Evolutionary conservation across 2,888 invertebrate species (phyloP).

Genomic region (Tanaodytes sp.): DNA sequence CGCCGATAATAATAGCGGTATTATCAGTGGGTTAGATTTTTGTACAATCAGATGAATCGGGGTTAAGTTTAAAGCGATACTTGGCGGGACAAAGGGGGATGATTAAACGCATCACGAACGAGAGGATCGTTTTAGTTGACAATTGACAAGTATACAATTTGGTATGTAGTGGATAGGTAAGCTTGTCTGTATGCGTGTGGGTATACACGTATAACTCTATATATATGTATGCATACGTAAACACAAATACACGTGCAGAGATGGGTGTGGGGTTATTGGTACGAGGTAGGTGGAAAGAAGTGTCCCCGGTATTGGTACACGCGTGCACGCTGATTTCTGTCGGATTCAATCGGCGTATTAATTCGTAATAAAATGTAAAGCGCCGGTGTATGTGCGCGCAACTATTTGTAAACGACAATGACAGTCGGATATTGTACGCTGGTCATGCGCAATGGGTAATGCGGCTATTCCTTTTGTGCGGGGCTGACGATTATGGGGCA

Average conservation of each 20-base stretch:
- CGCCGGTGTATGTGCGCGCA: conserved; percentile 31
- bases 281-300: too few relatives aligned
- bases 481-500: conserved; percentile 56
- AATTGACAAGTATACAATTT: too few relatives aligned
- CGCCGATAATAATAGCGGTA: too few relatives aligned
- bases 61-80: conserved; percentile 39
- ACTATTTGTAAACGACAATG: conserved; percentile 51
- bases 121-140: too few relatives aligned
- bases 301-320: conserved; percentile 46
- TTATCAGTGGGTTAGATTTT: too few relatives aligned
- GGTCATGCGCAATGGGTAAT: conserved; percentile 57
- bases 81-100: conserved; percentile 24
- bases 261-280: too few relatives aligned
- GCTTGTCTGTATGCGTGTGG: too few relatives aligned
- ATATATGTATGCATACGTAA: too few relatives aligned
- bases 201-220: too few relatives aligned
- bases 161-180: too few relatives aligned
- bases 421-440: conserved; percentile 53
- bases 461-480: conserved; percentile 55
- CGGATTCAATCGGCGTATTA: conserved; percentile 55
- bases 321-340: conserved; percentile 47
- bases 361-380: conserved; percentile 55
- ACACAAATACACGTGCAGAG: too few relatives aligned
- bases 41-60: too few relatives aligned
- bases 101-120: conserved; percentile 51